These are phyloP conservation scores for Metridium senile DNA, from an alignment of 92 coral and sea anemone species.

Conservation along the genomic window DNA sequence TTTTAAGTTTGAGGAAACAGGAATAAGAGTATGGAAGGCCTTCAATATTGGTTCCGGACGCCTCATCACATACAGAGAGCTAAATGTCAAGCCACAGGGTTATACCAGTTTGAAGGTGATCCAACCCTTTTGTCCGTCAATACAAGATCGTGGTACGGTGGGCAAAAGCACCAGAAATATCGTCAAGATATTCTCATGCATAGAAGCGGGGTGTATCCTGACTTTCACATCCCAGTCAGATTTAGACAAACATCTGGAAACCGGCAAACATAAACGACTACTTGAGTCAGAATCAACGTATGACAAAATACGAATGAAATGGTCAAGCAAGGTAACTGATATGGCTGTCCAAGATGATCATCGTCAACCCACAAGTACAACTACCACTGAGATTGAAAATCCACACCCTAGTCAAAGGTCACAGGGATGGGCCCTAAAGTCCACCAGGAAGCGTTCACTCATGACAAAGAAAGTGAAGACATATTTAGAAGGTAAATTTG, in stretches of 20 bases:
- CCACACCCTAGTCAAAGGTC: too few species aligned
- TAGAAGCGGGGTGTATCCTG: conserved; percentile 36
- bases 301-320: conserved; percentile 35
- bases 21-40: conserved; percentile 43
- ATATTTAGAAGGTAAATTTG: too few species aligned
- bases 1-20: conserved; percentile 36
- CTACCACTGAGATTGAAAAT: background rate
- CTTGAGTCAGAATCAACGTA: conserved; percentile 36
- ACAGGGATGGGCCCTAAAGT: conserved; percentile 45
- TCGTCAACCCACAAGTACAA: background rate
- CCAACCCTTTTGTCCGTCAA: conserved; percentile 1
- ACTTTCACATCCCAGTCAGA: conserved; percentile 33
- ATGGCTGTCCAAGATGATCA: conserved; percentile 16
- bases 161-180: background rate
- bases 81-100: conserved; percentile 26
- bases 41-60: conserved; percentile 48
- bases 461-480: conserved; percentile 42
- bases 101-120: conserved; percentile 33
- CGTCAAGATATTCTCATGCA: conserved; percentile 44
- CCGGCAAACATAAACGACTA: conserved; percentile 26
- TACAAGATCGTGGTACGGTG: background rate
- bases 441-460: conserved; percentile 10
- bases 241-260: conserved; percentile 45
- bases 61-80: conserved; percentile 35
- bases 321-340: conserved; percentile 36